Evolutionary conservation across 2,888 invertebrate genomes (phyloP), one percentile per base, ranked within the genome.

Genomic region (Portevinia maculata): DNA sequence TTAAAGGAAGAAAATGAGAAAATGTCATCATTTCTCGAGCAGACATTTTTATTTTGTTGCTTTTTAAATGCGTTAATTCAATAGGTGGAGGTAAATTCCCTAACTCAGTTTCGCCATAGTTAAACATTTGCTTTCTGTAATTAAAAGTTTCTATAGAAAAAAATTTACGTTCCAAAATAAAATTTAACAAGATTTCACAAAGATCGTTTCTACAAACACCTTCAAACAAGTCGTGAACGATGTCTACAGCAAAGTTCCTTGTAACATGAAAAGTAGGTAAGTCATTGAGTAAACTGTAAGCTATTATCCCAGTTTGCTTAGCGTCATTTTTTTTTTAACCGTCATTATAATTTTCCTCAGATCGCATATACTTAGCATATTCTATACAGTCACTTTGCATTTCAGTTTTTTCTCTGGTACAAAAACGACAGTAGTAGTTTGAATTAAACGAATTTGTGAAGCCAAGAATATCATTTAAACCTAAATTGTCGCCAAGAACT

Each of bases 201-300:
- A 76, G 32, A 53, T 79, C 73, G 44, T 76, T 79, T 52, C 73
- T 75, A 37, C 79, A 71, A 28, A 84, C 62, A 9, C 84, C 84
- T 74, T 84, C 76, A n/a, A 84, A 60, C 19, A 78, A 39, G 46
- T 84, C 84, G 52, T 81, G 81, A 62, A 78, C 55, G 44, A 79
- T 70, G 67, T 79, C 84, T 9, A 65, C 84, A 15, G 62, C 46
- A 65, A 41, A 69, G 59, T 81, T 84, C n/a, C 64, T 52, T n/a
- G 71, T 62, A 8, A 44, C 81, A 52, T 84, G 59, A 39, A 83
- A 83, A 44, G 44, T 30, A 13, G 13, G 15, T 46, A 81, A 59
- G 8, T 78, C 60, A 24, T 78, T 70, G 55, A 79, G 69, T 50
- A 73, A 32, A 60, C 69, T 74, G 13, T 69, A 41, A 41, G 13